Conservation (phyloP, 2,797 vertebrate genomes). For the Paedocypris micromegethes region DNA sequence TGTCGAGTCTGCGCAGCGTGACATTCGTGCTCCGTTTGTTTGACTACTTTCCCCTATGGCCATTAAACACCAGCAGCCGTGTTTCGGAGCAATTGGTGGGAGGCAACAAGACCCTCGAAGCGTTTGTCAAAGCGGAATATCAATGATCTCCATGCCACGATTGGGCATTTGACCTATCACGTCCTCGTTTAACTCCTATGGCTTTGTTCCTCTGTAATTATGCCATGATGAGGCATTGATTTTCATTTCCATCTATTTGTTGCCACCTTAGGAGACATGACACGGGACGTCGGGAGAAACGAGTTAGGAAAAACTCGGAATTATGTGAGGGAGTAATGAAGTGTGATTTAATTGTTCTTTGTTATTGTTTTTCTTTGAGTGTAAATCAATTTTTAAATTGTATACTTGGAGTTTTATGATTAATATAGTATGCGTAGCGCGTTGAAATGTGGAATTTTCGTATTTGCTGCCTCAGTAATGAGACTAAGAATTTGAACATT, state of each 20-base stretch:
- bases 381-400: too few species aligned
- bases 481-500: too few species aligned
- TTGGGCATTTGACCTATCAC: conserved; percentile 43
- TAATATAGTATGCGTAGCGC: too few species aligned
- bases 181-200: conserved; percentile 33
- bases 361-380: too few species aligned
- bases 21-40: conserved; percentile 9
- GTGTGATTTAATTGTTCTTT: too few species aligned
- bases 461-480: too few species aligned
- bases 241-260: conserved; percentile 42
- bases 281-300: not conserved
- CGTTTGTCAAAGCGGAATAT: conserved; percentile 44
- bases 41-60: conserved; percentile 13
- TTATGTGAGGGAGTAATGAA: not conserved
- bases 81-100: conserved; percentile 14
- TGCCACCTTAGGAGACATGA: conserved; percentile 27
- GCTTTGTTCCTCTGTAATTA: conserved; percentile 46
- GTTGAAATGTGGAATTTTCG: too few species aligned
- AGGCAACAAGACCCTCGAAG: conserved; percentile 53
- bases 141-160: conserved; percentile 48
- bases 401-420: too few species aligned
- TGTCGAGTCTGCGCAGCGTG: conserved; percentile 4
- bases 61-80: conserved; percentile 26
- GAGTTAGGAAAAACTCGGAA: not conserved
- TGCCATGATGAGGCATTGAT: conserved; percentile 48